Percentiles rank a stretch among this genome's conserved stretches.
phyloP scores from a whole-genome alignment of 2,797 vertebrate species.

The Podargus strigoides region DNA sequence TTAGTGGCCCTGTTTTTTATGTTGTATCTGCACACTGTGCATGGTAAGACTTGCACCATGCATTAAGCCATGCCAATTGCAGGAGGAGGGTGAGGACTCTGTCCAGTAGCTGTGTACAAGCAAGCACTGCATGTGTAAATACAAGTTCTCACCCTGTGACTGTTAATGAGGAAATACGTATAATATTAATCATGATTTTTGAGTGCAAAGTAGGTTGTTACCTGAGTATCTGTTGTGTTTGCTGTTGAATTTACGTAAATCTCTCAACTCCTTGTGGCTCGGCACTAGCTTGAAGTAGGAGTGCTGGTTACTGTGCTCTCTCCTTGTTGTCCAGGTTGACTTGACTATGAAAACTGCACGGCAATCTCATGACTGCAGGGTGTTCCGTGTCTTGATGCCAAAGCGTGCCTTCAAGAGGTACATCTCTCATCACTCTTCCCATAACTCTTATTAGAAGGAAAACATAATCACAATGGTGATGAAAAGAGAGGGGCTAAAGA shows the following conservation, averaged over 20 bases:
- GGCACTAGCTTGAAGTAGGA: background rate
- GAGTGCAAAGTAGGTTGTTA: background rate
- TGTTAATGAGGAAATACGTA: background rate
- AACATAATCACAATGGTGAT: background rate
- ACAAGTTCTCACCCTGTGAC: background rate
- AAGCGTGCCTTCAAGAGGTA: background rate
- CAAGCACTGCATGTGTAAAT: accelerated
- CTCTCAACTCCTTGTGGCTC: background rate
- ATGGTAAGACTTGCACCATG: background rate
- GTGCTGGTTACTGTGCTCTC: background rate
- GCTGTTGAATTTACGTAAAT: background rate
- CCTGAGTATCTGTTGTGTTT: background rate
- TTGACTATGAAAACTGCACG: background rate
- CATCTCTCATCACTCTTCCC: background rate
- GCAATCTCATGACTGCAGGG: background rate
- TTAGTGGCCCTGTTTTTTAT: background rate
- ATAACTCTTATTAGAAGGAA: background rate
- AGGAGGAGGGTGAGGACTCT: background rate
- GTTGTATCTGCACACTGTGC: accelerated
- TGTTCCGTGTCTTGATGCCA: background rate
- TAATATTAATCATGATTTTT: background rate
- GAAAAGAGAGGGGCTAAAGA: background rate
- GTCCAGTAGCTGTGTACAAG: background rate
- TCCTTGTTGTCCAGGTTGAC: background rate
- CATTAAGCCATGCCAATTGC: accelerated